Conservation (phyloP, 1,140 invertebrate genomes). For the Leptinotarsa undecemlineata region DNA sequence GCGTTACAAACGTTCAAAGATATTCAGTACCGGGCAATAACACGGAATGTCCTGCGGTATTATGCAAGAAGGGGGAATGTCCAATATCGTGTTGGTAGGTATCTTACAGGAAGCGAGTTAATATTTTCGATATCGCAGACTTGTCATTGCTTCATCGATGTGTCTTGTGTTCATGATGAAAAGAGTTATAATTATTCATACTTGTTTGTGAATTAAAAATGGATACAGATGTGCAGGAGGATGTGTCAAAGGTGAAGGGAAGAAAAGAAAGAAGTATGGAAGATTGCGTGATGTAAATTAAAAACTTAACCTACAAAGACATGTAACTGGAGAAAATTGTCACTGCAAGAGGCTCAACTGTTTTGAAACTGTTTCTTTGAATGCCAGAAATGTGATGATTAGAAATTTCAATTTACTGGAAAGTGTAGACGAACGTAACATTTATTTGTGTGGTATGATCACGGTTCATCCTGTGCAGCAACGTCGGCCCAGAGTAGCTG, state of each 20-base stretch:
- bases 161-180: neutral
- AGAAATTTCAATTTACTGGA: neutral
- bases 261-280: neutral
- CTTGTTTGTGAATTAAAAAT: neutral
- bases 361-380: neutral
- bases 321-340: neutral
- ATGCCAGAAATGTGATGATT: neutral
- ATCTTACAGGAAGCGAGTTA: neutral
- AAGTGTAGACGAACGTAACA: neutral
- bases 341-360: neutral
- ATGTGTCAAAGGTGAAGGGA: neutral
- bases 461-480: constrained; percentile 6
- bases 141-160: neutral
- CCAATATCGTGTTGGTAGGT: neutral
- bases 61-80: neutral
- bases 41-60: neutral
- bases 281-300: constrained; percentile 8
- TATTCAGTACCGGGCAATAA: too few relatives aligned
- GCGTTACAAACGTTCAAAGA: too few relatives aligned
- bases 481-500: neutral
- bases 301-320: constrained; percentile 11
- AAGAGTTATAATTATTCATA: constrained; percentile 6
- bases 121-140: neutral
- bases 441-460: constrained; percentile 28
- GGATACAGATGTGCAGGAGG: neutral